Conservation (phyloP, 2,113 vertebrate species). For the Megalops atlanticus region DNA sequence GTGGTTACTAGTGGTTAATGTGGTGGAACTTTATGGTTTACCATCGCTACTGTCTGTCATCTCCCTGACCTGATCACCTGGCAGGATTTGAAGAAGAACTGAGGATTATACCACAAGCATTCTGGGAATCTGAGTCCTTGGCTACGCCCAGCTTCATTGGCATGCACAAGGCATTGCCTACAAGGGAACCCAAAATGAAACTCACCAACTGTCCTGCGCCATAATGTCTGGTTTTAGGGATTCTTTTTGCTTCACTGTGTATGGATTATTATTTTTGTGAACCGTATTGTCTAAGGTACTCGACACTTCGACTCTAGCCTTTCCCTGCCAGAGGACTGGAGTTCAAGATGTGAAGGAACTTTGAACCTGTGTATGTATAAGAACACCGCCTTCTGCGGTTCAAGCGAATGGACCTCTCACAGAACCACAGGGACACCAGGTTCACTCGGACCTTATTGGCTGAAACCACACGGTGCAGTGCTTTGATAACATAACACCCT, state of each 20-base stretch:
- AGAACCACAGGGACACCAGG: background rate
- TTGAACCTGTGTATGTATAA: background rate
- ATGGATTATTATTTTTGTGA: background rate
- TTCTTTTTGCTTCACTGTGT: background rate
- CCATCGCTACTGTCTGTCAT: background rate
- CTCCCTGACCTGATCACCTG: background rate
- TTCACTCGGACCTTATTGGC: background rate
- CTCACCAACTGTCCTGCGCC: slow-evolving; percentile 32
- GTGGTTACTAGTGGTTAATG: background rate
- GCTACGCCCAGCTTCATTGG: background rate
- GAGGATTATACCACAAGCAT: background rate
- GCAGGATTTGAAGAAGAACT: slow-evolving; percentile 12
- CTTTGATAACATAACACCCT: background rate
- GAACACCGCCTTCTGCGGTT: background rate
- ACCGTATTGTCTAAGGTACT: background rate
- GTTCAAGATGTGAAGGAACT: background rate
- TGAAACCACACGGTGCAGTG: background rate
- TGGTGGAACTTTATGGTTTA: background rate
- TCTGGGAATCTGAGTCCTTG: slow-evolving; percentile 26
- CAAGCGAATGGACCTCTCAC: background rate
- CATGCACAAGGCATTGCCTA: slow-evolving; percentile 9
- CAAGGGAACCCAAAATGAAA: slow-evolving; percentile 42
- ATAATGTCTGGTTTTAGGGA: slow-evolving; percentile 30
- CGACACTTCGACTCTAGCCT: background rate
- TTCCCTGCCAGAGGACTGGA: background rate